Base-by-base conservation (phyloP, 2,113 vertebrate genomes). In the Climacteris rufus region DNA sequence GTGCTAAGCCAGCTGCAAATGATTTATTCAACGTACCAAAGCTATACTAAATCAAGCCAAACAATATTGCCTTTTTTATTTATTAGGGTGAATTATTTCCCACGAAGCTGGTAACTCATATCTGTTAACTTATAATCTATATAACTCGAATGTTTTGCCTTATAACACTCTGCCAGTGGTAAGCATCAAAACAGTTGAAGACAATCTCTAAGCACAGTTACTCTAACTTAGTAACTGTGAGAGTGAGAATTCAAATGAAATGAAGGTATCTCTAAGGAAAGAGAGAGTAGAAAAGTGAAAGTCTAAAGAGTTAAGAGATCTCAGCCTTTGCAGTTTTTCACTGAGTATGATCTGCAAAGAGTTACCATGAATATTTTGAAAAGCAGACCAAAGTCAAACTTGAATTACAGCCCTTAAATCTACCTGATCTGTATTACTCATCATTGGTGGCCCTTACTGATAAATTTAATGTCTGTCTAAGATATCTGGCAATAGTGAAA, bases 1-100 rank as follows among this genome's bases (percentile, higher is more conserved):
- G 15, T 49, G 56, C 57, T 69, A 83, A 94, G 80, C 93, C 97
- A 97, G 94, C 97, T 98, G 96, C 91, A 97, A 97, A 88, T 96
- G 84, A 96, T 97, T 97, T 97, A 95, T 95, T 89, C 83, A 60
- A 69, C 24, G 47, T 96, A 97, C 93, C 89, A 96, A 97, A 96
- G 94, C 74, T 74, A 69, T 69, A 69, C 69, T 97, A 95, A 97
- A 92, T 95, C 94, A 97, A 96, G 72, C 92, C 95, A 97, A 96
- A 93, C 70, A 96, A 94, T 91, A 87, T 75, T 91, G 96, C 88
- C 54, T 95, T 83, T 91, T 96, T 68, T 49, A 57, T 76, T 7
- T 3, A 37, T 80, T 93, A 11, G 83, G 94, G 53, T 69, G 74
- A 97, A 95, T 31, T 79, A 95, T 96, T 98, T 98, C 97, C 97